phyloP scores from a whole-genome alignment of 2,113 vertebrate species.

The Eulacestoma nigropectus region DNA sequence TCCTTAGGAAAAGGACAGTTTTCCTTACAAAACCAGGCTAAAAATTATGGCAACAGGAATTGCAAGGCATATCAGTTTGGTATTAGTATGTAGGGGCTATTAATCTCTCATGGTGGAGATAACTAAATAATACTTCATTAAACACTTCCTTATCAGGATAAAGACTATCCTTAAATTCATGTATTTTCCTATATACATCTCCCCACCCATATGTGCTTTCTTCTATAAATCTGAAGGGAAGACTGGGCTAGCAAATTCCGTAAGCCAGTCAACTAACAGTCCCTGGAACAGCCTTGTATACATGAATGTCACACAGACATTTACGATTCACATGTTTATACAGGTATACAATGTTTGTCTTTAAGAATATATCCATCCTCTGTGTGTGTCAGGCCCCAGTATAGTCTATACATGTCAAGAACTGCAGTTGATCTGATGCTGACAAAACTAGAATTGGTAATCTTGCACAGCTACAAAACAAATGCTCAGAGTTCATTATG shows the following conservation, averaged over 20 bases:
- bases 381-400: not conserved
- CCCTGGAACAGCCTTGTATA: too few relatives aligned
- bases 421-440: not conserved
- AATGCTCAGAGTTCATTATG: not conserved
- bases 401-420: not conserved
- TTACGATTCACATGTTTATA: not conserved
- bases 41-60: not conserved
- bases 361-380: not conserved
- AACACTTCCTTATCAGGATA: not conserved
- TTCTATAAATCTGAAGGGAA: not conserved
- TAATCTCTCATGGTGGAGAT: not conserved
- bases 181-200: not conserved
- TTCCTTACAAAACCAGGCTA: not conserved
- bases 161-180: not conserved
- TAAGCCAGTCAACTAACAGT: not conserved
- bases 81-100: not conserved
- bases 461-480: not conserved
- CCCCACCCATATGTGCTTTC: not conserved
- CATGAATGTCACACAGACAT: too few relatives aligned
- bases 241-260: not conserved
- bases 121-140: not conserved
- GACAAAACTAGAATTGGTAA: not conserved
- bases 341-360: not conserved
- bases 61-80: not conserved
- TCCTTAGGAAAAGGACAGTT: not conserved